Evolutionary conservation across 2,113 vertebrate species (phyloP).

Genomic region (Aphelocoma coerulescens): DNA sequence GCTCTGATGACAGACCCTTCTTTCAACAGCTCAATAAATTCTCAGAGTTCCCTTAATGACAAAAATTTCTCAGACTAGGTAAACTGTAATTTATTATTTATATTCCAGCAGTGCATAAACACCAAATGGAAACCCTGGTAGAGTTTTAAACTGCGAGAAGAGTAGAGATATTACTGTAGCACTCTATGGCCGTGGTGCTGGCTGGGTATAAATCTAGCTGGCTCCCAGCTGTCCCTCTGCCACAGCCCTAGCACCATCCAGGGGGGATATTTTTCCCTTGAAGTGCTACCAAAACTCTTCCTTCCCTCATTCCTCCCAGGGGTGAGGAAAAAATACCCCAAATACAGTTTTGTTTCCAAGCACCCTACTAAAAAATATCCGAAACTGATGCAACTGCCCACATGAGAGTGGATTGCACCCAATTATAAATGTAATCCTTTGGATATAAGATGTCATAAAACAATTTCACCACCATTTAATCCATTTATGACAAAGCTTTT

Average conservation of each 20-base stretch:
- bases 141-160: background rate
- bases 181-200: background rate
- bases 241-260: background rate
- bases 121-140: background rate
- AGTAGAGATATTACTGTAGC: background rate
- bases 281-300: background rate
- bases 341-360: background rate
- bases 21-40: background rate
- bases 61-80: background rate
- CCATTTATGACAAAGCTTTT: background rate
- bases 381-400: background rate
- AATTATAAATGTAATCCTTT: background rate
- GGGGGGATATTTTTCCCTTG: background rate
- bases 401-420: background rate
- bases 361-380: background rate
- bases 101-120: background rate
- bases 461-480: background rate
- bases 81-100: background rate
- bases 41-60: background rate
- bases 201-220: background rate
- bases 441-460: background rate
- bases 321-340: background rate
- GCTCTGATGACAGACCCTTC: background rate
- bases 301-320: background rate
- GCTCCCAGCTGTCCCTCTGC: background rate